These are phyloP conservation scores for Yponomeuta evonymella DNA, from an alignment of 2,888 invertebrate species.

Conservation along the genomic window DNA sequence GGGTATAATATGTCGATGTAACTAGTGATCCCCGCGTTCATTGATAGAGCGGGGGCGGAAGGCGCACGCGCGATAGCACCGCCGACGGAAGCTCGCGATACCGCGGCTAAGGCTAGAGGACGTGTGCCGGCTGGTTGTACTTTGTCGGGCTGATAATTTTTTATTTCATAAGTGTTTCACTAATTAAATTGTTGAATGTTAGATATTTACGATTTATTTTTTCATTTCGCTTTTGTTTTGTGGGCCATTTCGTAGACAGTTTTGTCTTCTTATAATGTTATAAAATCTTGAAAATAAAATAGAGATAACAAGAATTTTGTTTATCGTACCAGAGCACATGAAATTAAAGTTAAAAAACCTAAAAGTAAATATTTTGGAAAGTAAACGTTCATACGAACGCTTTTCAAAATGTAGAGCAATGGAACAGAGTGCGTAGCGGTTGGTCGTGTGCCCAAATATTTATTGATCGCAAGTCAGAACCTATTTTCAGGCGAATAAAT, in stretches of 20 bases:
- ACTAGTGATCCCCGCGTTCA: background rate
- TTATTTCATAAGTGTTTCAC: background rate
- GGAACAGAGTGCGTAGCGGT: background rate
- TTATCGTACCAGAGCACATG: too few species aligned
- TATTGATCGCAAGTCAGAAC: background rate
- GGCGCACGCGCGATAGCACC: constrained; percentile 44
- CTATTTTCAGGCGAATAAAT: background rate
- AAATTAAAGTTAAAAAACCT: too few species aligned
- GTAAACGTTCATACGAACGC: too few species aligned
- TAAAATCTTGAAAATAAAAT: too few species aligned
- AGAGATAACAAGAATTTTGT: too few species aligned
- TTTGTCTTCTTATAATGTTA: too few species aligned
- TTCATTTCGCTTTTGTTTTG: too few species aligned
- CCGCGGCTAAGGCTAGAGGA: background rate
- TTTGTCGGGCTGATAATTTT: background rate
- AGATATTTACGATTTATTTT: too few species aligned
- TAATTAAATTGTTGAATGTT: too few species aligned
- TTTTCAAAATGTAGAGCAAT: too few species aligned
- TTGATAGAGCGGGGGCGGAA: constrained; percentile 35
- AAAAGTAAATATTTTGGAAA: too few species aligned
- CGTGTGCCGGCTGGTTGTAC: background rate
- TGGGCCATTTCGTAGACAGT: too few species aligned
- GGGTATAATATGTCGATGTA: background rate
- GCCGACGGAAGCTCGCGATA: constrained; percentile 45
- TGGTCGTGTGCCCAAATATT: background rate